Base-by-base conservation (phyloP, 2,888 invertebrate species). In the Hermaeophaga mercurialis region DNA sequence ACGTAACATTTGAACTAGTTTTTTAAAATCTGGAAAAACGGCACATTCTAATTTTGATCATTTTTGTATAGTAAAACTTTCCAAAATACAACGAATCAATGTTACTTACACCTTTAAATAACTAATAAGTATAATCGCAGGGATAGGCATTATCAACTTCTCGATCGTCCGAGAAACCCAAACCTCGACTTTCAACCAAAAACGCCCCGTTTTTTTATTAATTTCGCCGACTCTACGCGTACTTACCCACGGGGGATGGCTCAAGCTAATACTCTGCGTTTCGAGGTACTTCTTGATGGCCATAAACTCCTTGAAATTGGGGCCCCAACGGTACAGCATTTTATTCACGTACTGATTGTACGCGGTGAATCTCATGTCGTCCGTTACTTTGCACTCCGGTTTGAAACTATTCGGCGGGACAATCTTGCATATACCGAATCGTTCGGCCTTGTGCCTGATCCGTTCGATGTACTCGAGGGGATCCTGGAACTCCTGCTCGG, bases 331-430 rank as follows among this genome's bases (percentile, higher is more conserved):
- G 66, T 87, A 85, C 66, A 89, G 82, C 85, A 96, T 86, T 62
- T 92, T 90, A 67, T 94, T 89, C 1, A 96, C 86, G 69, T 94
- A 94, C 72, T 96, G 96, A 76, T 94, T 92, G 62, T 90, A 89
- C 0, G 91, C 91, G 0, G 88, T 89, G 70, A 96, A 96, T 2
- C 91, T 79, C 83, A 92, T 88, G 58, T 91, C 90, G 61, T 95
- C 94, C 8, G 87, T 84, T 0, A 94, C 85, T 54, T 69, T 70
- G 70, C 94, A 94, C 62, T 91, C 89, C 1, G 91, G 89, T 69
- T 87, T 86, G 70, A 93, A 94, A 56, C 81, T 85, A 0, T 81
- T 73, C 0, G 96, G 96, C 2, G 95, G 91, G 15, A 94, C 86
- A 18, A 96, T 90, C 62, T 90, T 53, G 72, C 95, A 96, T 56